Evolutionary conservation across 1,140 invertebrate species (phyloP), one percentile per base, ranked within the genome.

Genomic region (Pseudomyrmex cubaensis): DNA sequence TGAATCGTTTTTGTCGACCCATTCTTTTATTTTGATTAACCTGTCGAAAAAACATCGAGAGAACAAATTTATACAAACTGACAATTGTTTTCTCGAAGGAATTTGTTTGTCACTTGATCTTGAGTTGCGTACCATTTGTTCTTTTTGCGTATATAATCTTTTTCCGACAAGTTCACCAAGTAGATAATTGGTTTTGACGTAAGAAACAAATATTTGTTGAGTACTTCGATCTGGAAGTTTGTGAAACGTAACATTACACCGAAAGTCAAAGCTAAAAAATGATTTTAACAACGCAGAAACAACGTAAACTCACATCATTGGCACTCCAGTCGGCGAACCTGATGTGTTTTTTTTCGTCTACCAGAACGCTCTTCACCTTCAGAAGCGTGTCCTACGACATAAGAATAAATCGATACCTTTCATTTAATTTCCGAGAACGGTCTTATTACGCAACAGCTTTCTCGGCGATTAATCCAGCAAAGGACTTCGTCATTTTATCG

Each of bases 111-210:
- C 44, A 48, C 15, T 50, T 35, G 5, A 35, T 74, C 10, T 54
- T 22, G 44, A 62, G 52, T 25, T 46, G 2, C 17, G 1, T 74
- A 98, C 98, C 98, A 99, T 96, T 99, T 99, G 93, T 99, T 99
- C 95, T 99, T 99, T 95, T 99, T 99, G 88, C 98, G 96, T 90
- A 99, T 99, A 93, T 99, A 99, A 94, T 99, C 99, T 93, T 99
- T 99, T 93, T 99, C 99, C 0, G 99, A 98, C 57, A 99, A 95
- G 95, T 99, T 99, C 0, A 99, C 97, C 72, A 99, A 95, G 94
- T 99, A 99, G 90, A 99, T 97, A 62, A 98, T 97, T 7, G 99
- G 99, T 93, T 99, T 99, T 0, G 99, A 98, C n/a, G 99, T 99
- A 22, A 99, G 94, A 92, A 99, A 99, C 75, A 99, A 95, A 94